A percentile compares a stretch with the other conserved stretches of the same genome.
Evolutionary conservation across 2,797 vertebrate genomes (phyloP).

Genomic region (Hafferia zeledoni): DNA sequence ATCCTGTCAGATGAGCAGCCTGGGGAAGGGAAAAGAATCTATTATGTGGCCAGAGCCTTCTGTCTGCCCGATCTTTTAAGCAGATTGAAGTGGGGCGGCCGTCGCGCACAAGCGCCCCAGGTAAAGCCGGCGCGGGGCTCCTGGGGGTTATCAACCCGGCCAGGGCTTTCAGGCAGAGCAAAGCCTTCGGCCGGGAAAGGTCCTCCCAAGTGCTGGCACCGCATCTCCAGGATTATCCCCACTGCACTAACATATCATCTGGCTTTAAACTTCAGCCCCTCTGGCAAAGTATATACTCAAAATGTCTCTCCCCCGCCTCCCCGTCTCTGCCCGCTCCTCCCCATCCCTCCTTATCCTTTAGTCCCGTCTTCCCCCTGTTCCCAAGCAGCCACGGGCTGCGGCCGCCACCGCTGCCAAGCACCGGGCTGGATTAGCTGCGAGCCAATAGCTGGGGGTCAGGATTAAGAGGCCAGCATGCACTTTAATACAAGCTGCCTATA

Average conservation of each 20-base stretch:
- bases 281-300: constrained; percentile 79
- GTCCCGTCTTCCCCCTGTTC: constrained; percentile 69
- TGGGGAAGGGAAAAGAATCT: constrained; percentile 77
- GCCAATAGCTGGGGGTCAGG: constrained; percentile 98
- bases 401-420: constrained; percentile 87
- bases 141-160: constrained; percentile 90
- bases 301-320: constrained; percentile 57
- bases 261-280: constrained; percentile 85
- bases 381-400: constrained; percentile 77
- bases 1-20: constrained; percentile 60
- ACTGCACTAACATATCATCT: constrained; percentile 81
- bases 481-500: constrained; percentile 96
- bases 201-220: constrained; percentile 74
- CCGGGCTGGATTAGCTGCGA: constrained; percentile 94
- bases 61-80: constrained; percentile 75
- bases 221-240: constrained; percentile 82
- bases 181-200: constrained; percentile 83
- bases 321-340: not conserved
- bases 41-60: constrained; percentile 82
- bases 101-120: constrained; percentile 81
- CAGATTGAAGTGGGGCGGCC: constrained; percentile 76
- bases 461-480: constrained; percentile 93
- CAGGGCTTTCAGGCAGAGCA: constrained; percentile 86
- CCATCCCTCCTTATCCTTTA: constrained; percentile 73
- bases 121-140: constrained; percentile 80